A percentile compares a stretch with the other conserved stretches of the same genome.
These are phyloP conservation scores for Geophilus truncorum DNA, from an alignment of 2,888 invertebrate genomes.

Conservation along the genomic window DNA sequence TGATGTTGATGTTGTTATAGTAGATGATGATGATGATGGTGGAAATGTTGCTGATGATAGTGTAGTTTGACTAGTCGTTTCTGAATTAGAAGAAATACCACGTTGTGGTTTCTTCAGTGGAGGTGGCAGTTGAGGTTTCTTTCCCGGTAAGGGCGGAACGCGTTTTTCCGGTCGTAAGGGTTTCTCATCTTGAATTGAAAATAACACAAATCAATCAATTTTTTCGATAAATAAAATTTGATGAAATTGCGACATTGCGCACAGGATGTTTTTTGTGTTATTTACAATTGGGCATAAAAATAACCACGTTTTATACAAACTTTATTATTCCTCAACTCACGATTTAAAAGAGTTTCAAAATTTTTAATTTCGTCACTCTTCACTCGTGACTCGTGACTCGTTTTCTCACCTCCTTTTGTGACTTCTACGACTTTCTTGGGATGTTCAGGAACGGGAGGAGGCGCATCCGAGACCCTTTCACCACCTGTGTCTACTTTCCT, in stretches of 20 bases:
- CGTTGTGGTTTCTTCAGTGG: constrained; percentile 46
- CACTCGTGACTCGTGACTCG: too few species aligned
- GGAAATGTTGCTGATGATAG: background rate
- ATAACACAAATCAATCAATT: background rate
- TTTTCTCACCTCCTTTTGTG: background rate
- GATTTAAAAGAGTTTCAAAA: too few species aligned
- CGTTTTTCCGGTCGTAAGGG: constrained; percentile 40
- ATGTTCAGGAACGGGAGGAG: background rate
- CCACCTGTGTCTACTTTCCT: background rate
- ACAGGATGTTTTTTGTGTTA: too few species aligned
- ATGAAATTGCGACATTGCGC: too few species aligned
- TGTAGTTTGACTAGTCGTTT: background rate
- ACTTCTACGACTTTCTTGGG: background rate
- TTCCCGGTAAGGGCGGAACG: constrained; percentile 39
- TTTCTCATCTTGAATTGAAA: constrained; percentile 36
- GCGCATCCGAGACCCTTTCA: constrained; percentile 1
- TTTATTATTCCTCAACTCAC: too few species aligned
- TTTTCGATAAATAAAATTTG: too few species aligned
- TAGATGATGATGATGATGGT: background rate
- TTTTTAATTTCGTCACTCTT: too few species aligned
- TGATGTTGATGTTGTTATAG: background rate
- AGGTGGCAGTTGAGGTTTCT: constrained; percentile 45
- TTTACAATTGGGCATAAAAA: too few species aligned
- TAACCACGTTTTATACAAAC: too few species aligned
- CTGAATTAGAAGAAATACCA: constrained; percentile 36